Conservation (phyloP, 2,888 invertebrate species). For the Urechis unicinctus region DNA sequence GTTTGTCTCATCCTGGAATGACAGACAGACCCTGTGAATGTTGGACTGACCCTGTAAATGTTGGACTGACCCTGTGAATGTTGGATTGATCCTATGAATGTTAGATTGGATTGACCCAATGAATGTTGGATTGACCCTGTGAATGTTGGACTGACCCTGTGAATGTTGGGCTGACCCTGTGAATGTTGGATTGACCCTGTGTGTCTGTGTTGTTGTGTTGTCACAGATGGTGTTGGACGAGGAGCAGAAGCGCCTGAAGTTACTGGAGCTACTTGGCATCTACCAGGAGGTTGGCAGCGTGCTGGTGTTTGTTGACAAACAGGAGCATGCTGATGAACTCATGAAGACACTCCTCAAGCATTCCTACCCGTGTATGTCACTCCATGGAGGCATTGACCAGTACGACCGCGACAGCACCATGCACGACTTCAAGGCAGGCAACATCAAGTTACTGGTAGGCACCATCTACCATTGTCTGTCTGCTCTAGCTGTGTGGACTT, state of each 20-base stretch:
- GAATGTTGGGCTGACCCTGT: not conserved
- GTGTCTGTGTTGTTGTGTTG: not conserved
- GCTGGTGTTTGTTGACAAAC: constrained; percentile 96
- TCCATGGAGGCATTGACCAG: constrained; percentile 99
- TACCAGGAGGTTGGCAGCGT: constrained; percentile 89
- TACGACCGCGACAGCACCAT: constrained; percentile 98
- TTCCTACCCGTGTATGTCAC: constrained; percentile 90
- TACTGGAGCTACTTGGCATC: constrained; percentile 91
- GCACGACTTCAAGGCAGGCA: constrained; percentile 91
- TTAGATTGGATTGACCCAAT: too few relatives aligned
- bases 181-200: not conserved
- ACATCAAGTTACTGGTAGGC: constrained; percentile 72
- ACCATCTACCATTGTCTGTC: not conserved
- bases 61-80: too few relatives aligned
- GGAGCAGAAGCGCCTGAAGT: constrained; percentile 93
- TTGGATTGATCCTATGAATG: too few relatives aligned
- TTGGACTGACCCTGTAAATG: too few relatives aligned
- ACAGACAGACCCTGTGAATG: too few relatives aligned
- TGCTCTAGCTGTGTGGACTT: too few relatives aligned
- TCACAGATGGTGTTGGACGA: constrained; percentile 71
- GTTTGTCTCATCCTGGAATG: too few relatives aligned
- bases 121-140: too few relatives aligned
- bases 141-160: too few relatives aligned
- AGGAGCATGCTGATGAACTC: constrained; percentile 86
- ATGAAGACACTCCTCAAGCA: constrained; percentile 89